phyloP scores from a whole-genome alignment of 2,888 invertebrate genomes.

The Argyra leucocephala region DNA sequence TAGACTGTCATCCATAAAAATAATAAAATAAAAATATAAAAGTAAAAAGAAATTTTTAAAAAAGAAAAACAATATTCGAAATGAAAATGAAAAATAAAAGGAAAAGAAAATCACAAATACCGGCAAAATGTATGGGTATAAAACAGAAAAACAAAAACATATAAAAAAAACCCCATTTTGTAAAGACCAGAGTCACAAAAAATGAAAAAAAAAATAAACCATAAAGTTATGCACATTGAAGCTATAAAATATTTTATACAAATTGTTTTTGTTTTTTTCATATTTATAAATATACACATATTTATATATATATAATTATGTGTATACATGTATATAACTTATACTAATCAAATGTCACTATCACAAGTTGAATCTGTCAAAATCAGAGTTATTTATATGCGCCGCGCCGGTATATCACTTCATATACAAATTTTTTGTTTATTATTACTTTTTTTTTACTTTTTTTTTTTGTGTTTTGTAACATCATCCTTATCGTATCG shows the following conservation, averaged over 20 bases:
- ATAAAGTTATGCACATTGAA: conserved; percentile 2
- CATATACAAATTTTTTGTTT: not conserved
- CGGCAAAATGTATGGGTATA: not conserved
- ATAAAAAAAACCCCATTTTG: conserved; percentile 3
- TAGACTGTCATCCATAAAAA: conserved; percentile 8
- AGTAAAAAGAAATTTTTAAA: too few relatives aligned
- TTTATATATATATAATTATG: too few relatives aligned
- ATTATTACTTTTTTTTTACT: conserved; percentile 7
- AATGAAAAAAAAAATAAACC: not conserved
- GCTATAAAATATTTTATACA: not conserved
- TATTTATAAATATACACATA: not conserved
- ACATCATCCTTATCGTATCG: not conserved
- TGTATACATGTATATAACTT: too few relatives aligned
- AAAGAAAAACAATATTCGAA: not conserved
- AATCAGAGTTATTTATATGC: conserved; percentile 11
- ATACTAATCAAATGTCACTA: conserved; percentile 13
- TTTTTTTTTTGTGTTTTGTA: not conserved
- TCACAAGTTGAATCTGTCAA: conserved; percentile 13
- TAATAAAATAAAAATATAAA: not conserved
- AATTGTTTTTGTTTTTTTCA: not conserved
- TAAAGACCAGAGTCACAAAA: not conserved
- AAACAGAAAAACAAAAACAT: too few relatives aligned
- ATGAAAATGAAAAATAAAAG: not conserved
- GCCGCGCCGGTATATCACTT: conserved; percentile 7
- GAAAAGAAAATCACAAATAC: not conserved